These are phyloP conservation scores for Enteromius radiatus DNA, from an alignment of 2,797 vertebrate genomes.

Conservation along the genomic window DNA sequence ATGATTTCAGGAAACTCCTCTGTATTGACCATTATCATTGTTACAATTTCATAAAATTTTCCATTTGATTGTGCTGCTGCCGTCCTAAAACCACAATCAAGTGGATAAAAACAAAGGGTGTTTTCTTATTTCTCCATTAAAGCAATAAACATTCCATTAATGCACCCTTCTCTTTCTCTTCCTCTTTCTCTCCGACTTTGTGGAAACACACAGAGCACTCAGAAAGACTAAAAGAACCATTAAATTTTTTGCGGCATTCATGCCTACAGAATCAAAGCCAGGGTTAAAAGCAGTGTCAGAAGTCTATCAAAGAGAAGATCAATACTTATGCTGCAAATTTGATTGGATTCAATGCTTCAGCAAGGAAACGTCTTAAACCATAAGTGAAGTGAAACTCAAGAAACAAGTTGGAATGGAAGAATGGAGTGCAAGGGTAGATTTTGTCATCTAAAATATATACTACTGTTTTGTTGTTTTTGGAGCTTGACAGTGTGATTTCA, in stretches of 20 bases:
- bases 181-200: background rate
- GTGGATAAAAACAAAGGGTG: background rate
- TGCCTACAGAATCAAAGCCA: background rate
- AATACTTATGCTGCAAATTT: conserved; percentile 25
- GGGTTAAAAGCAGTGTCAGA: conserved; percentile 32
- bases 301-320: conserved; percentile 10
- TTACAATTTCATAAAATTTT: background rate
- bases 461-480: background rate
- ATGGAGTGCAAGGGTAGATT: background rate
- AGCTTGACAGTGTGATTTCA: background rate
- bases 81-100: background rate
- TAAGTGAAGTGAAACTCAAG: background rate
- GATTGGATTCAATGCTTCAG: background rate
- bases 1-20: background rate
- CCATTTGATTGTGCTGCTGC: background rate
- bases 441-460: background rate
- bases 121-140: background rate
- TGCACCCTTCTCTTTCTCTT: background rate
- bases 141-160: conserved; percentile 5
- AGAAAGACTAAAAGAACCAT: conserved; percentile 4
- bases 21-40: background rate
- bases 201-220: conserved; percentile 6
- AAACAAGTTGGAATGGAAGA: background rate
- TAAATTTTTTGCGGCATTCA: background rate
- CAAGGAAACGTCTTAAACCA: background rate